Conservation (phyloP, 2,797 vertebrate genomes). For the Arrhamphus sclerolepis region DNA sequence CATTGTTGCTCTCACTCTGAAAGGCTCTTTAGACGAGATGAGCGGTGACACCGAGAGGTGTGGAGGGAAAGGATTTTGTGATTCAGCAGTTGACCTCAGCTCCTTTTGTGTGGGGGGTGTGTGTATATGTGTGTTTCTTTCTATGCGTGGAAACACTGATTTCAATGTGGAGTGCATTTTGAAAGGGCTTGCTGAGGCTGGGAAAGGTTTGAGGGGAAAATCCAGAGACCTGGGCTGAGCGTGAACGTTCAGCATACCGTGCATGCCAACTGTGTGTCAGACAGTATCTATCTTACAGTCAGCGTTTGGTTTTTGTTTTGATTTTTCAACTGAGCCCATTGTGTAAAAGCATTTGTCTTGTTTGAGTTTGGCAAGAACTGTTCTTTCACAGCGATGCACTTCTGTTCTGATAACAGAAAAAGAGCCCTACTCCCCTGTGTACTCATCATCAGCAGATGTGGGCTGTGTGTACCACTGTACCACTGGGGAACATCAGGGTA, state of each 20-base stretch:
- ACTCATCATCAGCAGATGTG: constrained; percentile 11
- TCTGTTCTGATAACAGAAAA: constrained; percentile 11
- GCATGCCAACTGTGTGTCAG: neutral
- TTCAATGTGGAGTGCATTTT: constrained; percentile 34
- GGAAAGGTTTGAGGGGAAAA: constrained; percentile 39
- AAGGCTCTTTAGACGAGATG: constrained; percentile 36
- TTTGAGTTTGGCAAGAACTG: constrained; percentile 7
- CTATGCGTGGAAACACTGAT: constrained; percentile 16
- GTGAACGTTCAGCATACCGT: constrained; percentile 11
- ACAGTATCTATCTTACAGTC: too few species aligned
- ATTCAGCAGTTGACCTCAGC: constrained; percentile 44
- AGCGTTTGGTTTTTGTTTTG: too few species aligned
- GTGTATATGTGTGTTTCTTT: constrained; percentile 17
- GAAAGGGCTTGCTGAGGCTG: constrained; percentile 1
- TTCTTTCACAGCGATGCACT: constrained; percentile 9
- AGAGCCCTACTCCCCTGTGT: constrained; percentile 6
- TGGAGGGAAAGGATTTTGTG: constrained; percentile 39
- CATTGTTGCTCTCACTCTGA: constrained; percentile 48
- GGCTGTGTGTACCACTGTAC: constrained; percentile 3
- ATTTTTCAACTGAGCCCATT: neutral
- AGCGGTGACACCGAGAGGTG: constrained; percentile 51
- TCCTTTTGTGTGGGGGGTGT: constrained; percentile 22
- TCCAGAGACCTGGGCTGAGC: constrained; percentile 8
- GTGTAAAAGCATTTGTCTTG: constrained; percentile 13
- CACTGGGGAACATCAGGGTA: constrained; percentile 8